Base-by-base conservation (phyloP, 92 coral and sea anemone genomes). In the Epizoanthus ramosus region DNA sequence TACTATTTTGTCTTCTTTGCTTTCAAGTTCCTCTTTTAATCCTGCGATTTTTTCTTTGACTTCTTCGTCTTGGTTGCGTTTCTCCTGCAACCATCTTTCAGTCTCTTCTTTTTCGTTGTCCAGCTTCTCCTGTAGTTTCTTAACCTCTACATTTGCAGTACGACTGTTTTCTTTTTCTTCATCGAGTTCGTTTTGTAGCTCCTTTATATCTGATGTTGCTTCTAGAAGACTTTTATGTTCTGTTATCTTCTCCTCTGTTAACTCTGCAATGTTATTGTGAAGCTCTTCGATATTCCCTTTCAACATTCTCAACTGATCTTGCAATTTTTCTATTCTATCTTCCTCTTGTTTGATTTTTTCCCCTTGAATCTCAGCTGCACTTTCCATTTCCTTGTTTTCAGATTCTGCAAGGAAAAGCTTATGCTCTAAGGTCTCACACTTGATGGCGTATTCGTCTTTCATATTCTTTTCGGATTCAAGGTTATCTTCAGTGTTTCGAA, bases 341-440 rank as follows among this genome's bases (percentile, higher is more conserved):
- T 88, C 86, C 76, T 84, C 85, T 39, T 89, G 83, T 74, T 81
- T 89, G 19, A 90, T 88, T 61, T 79, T 85, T 61, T 18, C 63
- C 31, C 80, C 92, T 21, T 89, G 89, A 16, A 83, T 58, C 39
- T 69, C 84, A 54, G 89, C 80, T 47, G 63, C 89, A 74, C 80
- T 90, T 63, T 70, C 60, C 5, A 89, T 81, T 39, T 85, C 89
- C 37, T 68, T 77, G 57, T 89, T 85, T 35, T 93, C 95, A 1
- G 88, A 68, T 68, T 91, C 98, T 21, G 89, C 79, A 31, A 93
- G 75, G 37, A 80, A 65, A 4, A 89, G 57, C 67, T 86, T 89
- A 74, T 90, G 83, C 71, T 91, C 98, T 53, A 93, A 63, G 88
- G 84, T 80, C 63, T 91, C 90, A 52, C 98, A 93, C 81, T 89